Evolutionary conservation across 2,113 vertebrate genomes (phyloP), one percentile per base, ranked within the genome.

Genomic region (Barbus barbus): DNA sequence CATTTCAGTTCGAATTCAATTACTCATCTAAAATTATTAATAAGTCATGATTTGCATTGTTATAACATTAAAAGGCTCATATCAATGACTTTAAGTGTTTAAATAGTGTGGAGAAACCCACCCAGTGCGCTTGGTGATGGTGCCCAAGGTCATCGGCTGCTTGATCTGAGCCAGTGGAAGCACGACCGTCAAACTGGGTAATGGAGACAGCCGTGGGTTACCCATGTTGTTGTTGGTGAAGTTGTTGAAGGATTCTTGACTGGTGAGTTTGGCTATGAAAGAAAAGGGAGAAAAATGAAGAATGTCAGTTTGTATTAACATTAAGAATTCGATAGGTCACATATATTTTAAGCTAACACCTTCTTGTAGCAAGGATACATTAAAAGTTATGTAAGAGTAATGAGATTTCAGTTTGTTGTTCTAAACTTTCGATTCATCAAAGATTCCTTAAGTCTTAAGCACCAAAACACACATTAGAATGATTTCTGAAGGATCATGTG

Each of bases 61-160:
- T 14, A 14, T 46, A 44, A 73, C 22, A 73, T 44, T 41, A 26
- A 12, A 74, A 46, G 26, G n/a, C 7, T 14, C 38, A 9, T 24
- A n/a, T n/a, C n/a, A 33, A 7, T 1, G 13, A 56, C 3, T 61
- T 41, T 13, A 61, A 41, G 13, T 61, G 24, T 4, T 61, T 3
- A 44, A 9, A 51, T 5, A 5, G 9, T 38, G 41, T 36, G 53
- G 1, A 75, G 76, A 3, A 73, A 86, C 96, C 95, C 95, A 99
- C 98, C 98, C 97, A 1, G 96, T 96, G 69, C 98, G 95, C 84
- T 99, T 99, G 84, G 97, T 98, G 95, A 99, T 98, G 92, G 97
- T 97, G 80, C 97, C 97, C 69, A 99, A 91, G 12, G 97, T 99
- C 96, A 99, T 96, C 77, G 97, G 98, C 90, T 99, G 98, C 60